Evolutionary conservation across 2,113 vertebrate species (phyloP), one percentile per base, ranked within the genome.

Genomic region (Neogale vison): DNA sequence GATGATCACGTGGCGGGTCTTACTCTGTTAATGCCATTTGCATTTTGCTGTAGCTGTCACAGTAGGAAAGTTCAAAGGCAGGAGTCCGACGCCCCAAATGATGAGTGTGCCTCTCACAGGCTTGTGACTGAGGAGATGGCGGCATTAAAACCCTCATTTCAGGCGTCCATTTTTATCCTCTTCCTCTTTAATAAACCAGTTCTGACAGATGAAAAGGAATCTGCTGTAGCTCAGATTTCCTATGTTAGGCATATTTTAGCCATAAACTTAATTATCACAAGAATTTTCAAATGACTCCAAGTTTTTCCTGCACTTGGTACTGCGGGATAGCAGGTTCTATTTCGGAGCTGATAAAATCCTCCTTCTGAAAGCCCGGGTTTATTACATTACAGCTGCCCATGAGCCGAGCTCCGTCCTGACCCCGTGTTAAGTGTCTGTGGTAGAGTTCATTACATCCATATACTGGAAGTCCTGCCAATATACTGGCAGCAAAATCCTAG

Each of bases 381-480:
- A 99, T 99, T 99, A 98, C 99, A 99, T 99, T 99, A 99, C 99
- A 98, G 98, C 99, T 99, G 99, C 99, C 98, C 99, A 99, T 99
- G 99, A 99, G 99, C 99, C 84, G 97, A 98, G 98, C 99, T 99
- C 98, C 97, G 99, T 99, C 98, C 99, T 99, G 99, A 99, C 99
- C 99, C 98, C 96, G 99, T 99, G 99, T 99, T 99, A 99, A 99
- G 99, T 99, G 99, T 99, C 99, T 99, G 99, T 98, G 99, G 99
- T 99, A 99, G 99, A 99, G 99, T 99, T 99, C 99, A 99, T 99
- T 99, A 99, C 99, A 99, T 99, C 99, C 99, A 99, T 99, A 99
- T 99, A 99, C 99, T 99, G 99, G 99, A 99, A 99, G 99, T 99
- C 99, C 99, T 99, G 99, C 99, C 99, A 99, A 99, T 99, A 99